Conservation (phyloP, 2,113 vertebrate genomes). For the Macheiramphus alcinus region DNA sequence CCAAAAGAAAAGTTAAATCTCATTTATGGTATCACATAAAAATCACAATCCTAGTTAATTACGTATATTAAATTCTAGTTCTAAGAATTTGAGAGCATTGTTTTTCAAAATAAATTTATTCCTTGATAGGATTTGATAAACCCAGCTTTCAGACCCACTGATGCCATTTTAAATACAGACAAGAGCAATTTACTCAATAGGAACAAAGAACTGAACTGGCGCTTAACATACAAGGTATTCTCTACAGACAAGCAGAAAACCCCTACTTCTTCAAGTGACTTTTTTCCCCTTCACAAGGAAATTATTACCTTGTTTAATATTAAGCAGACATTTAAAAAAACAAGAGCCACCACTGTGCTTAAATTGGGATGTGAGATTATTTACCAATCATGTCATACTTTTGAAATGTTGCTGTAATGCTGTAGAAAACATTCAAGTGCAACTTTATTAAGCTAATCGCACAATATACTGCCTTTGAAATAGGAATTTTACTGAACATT, state of each 20-base stretch:
- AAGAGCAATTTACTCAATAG: neutral
- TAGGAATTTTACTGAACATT: neutral
- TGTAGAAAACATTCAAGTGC: neutral
- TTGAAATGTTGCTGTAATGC: neutral
- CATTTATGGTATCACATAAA: neutral
- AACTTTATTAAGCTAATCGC: neutral
- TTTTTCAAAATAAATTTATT: neutral
- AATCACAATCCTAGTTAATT: neutral
- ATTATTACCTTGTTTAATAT: neutral
- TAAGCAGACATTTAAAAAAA: too few species aligned
- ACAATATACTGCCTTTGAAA: neutral
- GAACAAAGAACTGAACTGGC: constrained; percentile 30
- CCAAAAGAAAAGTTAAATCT: neutral
- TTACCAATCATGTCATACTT: neutral
- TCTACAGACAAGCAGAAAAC: neutral
- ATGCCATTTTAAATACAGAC: constrained; percentile 20
- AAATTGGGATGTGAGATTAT: neutral
- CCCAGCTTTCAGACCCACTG: neutral
- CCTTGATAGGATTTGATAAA: neutral
- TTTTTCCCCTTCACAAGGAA: neutral
- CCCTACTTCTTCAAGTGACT: neutral
- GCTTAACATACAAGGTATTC: neutral
- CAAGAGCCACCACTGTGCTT: neutral
- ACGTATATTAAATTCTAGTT: neutral
- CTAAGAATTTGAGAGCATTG: neutral